Evolutionary conservation across 2,113 vertebrate species (phyloP), one percentile per base, ranked within the genome.

Genomic region (Lepus europaeus): DNA sequence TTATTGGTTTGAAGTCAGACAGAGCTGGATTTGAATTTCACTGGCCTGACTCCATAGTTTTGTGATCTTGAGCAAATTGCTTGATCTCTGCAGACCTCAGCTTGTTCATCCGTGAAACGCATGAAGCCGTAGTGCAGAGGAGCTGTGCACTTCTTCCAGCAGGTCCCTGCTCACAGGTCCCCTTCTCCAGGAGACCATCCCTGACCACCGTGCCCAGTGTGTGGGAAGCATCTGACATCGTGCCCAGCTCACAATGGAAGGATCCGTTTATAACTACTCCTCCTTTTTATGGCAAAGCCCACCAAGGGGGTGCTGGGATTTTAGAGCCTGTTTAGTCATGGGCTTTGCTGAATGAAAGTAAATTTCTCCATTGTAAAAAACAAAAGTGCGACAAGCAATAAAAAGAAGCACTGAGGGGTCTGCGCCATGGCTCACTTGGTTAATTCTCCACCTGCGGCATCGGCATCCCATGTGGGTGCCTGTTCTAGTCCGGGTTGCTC

Each of bases 1-100:
- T 64, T 83, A 80, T 39, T 76, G 74, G 20, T 95, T 95, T 92
- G 82, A 81, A 76, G 66, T 81, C 31, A 45, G 22, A 82, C 11
- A 84, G 83, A 66, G 4, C 85, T 74, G 19, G 63, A 36, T 74
- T 84, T 81, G 87, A 86, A 85, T 90, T 84, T 61, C 69, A 76
- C 59, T 73, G 56, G 70, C 87, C 86, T 23, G 45, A 51, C 22
- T 82, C 31, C 13, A 33, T 16, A 69, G 19, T 25, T 8, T 22
- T 53, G 51, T 49, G 27, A 70, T 68, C 73, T 68, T 53, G 39
- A 93, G 31, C 33, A 45, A 85, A 82, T 56, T 82, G 16, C 29
- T 90, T 79, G 90, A 70, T 93, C 69, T 86, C 88, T 70, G 23
- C 29, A 33, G 45, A 90, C 59, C 59, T 88, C 7, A 36, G 27